Conservation (phyloP, 2,888 invertebrate species). For the Chloromyia formosa region DNA sequence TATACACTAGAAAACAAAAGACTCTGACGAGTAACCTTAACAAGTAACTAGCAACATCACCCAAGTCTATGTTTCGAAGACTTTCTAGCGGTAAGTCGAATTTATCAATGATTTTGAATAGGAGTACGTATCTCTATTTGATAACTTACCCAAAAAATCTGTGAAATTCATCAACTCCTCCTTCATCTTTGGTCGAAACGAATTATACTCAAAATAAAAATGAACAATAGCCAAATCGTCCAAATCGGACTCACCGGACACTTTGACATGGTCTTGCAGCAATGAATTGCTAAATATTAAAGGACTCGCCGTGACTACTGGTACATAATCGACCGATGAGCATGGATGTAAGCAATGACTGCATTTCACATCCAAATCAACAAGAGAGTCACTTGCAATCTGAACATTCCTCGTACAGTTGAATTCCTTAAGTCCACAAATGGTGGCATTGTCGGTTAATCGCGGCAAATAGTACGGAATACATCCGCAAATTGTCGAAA, state of each 20-base stretch:
- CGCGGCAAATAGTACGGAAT: slow-evolving; percentile 61
- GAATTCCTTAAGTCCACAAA: slow-evolving; percentile 76
- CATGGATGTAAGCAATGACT: slow-evolving; percentile 76
- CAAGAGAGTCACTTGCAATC: slow-evolving; percentile 58
- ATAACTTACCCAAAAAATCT: slow-evolving; percentile 84
- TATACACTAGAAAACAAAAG: too few species aligned
- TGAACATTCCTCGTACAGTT: slow-evolving; percentile 65
- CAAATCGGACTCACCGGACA: slow-evolving; percentile 50
- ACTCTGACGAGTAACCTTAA: too few species aligned
- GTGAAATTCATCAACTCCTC: slow-evolving; percentile 82
- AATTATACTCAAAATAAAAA: slow-evolving; percentile 76
- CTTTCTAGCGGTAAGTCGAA: too few species aligned
- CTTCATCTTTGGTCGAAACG: slow-evolving; percentile 76
- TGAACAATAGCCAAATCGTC: slow-evolving; percentile 76
- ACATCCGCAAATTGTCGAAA: slow-evolving; percentile 62
- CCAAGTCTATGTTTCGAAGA: too few species aligned
- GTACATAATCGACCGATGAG: slow-evolving; percentile 73
- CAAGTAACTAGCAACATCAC: too few species aligned
- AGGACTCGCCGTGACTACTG: slow-evolving; percentile 41
- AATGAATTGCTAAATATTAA: background rate
- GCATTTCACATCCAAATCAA: slow-evolving; percentile 47
- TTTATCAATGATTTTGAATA: too few species aligned
- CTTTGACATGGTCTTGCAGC: slow-evolving; percentile 50
- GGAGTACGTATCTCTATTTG: too few species aligned
- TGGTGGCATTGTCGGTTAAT: slow-evolving; percentile 72